Conservation (phyloP, 2,888 invertebrate species). For the Allolobophora icterica region DNA sequence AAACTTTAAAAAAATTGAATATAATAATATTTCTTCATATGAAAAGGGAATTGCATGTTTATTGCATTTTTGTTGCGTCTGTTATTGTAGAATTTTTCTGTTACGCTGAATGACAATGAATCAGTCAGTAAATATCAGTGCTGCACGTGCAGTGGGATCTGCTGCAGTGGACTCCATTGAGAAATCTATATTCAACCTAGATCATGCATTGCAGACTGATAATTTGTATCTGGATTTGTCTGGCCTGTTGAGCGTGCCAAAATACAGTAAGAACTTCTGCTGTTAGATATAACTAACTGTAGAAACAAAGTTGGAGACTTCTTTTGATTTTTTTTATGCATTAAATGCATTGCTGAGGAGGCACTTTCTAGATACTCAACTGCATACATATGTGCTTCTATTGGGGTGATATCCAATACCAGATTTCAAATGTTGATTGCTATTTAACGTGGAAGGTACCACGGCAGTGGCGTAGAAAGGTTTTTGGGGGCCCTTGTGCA, state of each 20-base stretch:
- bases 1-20: neutral
- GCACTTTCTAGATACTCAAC: too few relatives aligned
- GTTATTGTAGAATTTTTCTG: neutral
- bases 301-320: neutral
- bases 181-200: constrained; percentile 38
- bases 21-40: neutral
- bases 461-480: too few relatives aligned
- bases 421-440: too few relatives aligned
- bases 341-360: too few relatives aligned
- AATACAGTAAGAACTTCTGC: constrained; percentile 43
- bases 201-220: constrained; percentile 40
- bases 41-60: neutral
- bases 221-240: constrained; percentile 44
- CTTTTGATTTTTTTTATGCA: neutral
- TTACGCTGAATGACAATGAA: neutral
- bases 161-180: constrained; percentile 30
- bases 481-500: too few relatives aligned
- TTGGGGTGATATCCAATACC: too few relatives aligned
- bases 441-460: too few relatives aligned
- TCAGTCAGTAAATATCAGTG: neutral
- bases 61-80: neutral
- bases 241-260: constrained; percentile 43
- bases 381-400: too few relatives aligned
- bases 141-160: neutral
- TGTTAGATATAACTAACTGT: neutral